phyloP scores from a whole-genome alignment of 2,888 invertebrate genomes.

The Philereme vetulata region DNA sequence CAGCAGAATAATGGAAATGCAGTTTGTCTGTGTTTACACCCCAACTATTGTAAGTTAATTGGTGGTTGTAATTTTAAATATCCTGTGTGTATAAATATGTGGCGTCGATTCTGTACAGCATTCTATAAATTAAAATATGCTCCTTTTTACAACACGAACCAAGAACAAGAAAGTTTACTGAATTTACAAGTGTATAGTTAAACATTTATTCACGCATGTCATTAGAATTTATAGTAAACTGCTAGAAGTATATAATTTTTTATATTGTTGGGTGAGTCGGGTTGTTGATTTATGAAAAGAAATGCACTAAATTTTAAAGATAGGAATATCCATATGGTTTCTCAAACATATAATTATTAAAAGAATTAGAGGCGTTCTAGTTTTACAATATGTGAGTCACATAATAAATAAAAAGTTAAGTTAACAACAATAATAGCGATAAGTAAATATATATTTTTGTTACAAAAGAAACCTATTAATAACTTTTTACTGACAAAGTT shows the following conservation, averaged over 20 bases:
- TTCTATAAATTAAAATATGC: too few species aligned
- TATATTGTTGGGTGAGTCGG: constrained; percentile 28
- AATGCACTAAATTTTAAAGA: constrained; percentile 37
- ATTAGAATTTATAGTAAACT: constrained; percentile 41
- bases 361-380: constrained; percentile 8
- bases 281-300: constrained; percentile 26
- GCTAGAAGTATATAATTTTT: constrained; percentile 44
- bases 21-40: constrained; percentile 19
- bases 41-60: constrained; percentile 26
- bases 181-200: neutral
- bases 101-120: too few species aligned
- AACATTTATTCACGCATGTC: constrained; percentile 22
- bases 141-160: too few species aligned
- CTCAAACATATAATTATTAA: constrained; percentile 1
- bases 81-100: constrained; percentile 1
- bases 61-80: constrained; percentile 24
- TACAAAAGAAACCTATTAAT: constrained; percentile 14
- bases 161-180: too few species aligned
- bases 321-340: constrained; percentile 9
- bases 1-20: constrained; percentile 2
- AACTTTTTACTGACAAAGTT: neutral
- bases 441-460: constrained; percentile 29
- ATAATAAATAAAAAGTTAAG: constrained; percentile 6
- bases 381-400: constrained; percentile 15
- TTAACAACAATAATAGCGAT: constrained; percentile 15